Percentiles rank a stretch among this genome's conserved stretches.
Conservation (phyloP, 2,888 invertebrate species). For the Drosophila pseudotalamancana region DNA sequence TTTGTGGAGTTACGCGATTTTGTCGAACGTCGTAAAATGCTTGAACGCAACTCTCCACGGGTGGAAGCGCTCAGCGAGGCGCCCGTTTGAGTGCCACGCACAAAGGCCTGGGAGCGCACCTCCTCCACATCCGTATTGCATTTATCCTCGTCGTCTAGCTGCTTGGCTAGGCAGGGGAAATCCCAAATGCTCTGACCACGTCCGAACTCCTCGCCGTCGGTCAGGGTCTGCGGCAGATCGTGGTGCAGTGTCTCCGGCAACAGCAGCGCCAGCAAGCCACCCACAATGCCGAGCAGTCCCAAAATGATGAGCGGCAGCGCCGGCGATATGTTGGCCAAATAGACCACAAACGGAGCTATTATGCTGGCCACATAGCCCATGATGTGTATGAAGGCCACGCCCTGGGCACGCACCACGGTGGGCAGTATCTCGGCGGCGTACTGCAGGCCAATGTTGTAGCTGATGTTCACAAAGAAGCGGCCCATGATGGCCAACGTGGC, state of each 20-base stretch:
- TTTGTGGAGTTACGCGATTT: conserved; percentile 85
- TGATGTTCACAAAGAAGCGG: conserved; percentile 93
- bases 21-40: conserved; percentile 86
- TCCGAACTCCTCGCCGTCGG: conserved; percentile 94
- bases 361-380: conserved; percentile 95
- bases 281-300: conserved; percentile 90
- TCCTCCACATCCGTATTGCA: conserved; percentile 70
- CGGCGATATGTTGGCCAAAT: conserved; percentile 88
- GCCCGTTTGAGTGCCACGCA: conserved; percentile 82
- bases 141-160: conserved; percentile 81
- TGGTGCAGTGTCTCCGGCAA: conserved; percentile 94
- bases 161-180: conserved; percentile 90
- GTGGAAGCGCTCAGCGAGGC: conserved; percentile 86
- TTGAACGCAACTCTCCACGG: conserved; percentile 88
- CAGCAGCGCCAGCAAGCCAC: conserved; percentile 91
- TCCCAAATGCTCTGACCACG: conserved; percentile 92
- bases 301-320: conserved; percentile 91
- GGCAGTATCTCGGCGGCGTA: conserved; percentile 95
- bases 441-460: conserved; percentile 95
- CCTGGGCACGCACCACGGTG: conserved; percentile 94
- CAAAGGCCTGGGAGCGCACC: conserved; percentile 76
- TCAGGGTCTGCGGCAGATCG: conserved; percentile 93
- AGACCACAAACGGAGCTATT: conserved; percentile 93
- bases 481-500: conserved; percentile 92
- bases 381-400: conserved; percentile 93